These are phyloP conservation scores for Agonopterix subpropinquella DNA, from an alignment of 2,888 invertebrate species.

Conservation along the genomic window DNA sequence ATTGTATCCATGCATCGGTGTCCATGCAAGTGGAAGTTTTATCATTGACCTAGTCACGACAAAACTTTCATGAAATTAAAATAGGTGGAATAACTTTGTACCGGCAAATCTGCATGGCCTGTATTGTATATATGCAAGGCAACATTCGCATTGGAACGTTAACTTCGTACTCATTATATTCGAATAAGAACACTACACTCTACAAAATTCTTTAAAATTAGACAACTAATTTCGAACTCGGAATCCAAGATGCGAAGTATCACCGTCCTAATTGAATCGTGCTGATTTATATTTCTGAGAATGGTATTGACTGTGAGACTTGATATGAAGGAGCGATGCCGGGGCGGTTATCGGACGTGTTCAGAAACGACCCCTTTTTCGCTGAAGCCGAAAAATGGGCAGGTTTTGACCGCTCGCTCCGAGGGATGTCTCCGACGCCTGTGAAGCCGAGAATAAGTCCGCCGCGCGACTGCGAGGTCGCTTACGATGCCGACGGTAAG, in stretches of 20 bases:
- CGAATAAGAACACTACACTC: slow-evolving; percentile 63
- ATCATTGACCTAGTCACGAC: slow-evolving; percentile 8
- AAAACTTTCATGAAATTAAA: slow-evolving; percentile 17
- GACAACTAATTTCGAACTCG: background rate
- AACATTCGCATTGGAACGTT: slow-evolving; percentile 41
- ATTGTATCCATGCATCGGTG: too few species aligned
- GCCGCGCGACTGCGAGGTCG: slow-evolving; percentile 82
- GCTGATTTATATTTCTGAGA: slow-evolving; percentile 1
- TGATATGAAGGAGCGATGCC: slow-evolving; percentile 68
- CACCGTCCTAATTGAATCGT: slow-evolving; percentile 1
- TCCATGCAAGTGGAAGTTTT: slow-evolving; percentile 6
- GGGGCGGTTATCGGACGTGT: slow-evolving; percentile 63
- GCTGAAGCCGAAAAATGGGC: slow-evolving; percentile 71
- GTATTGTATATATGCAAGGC: slow-evolving; percentile 67
- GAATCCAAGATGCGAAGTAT: background rate
- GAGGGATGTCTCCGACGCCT: slow-evolving; percentile 80
- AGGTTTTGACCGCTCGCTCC: slow-evolving; percentile 66
- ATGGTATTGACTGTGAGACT: slow-evolving; percentile 63
- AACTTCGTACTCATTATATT: slow-evolving; percentile 19
- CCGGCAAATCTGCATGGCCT: slow-evolving; percentile 46
- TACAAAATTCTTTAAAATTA: slow-evolving; percentile 16
- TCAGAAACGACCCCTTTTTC: slow-evolving; percentile 71
- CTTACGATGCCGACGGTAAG: slow-evolving; percentile 85
- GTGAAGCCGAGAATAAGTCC: slow-evolving; percentile 82
- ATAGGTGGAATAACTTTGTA: too few species aligned